Base-by-base conservation (phyloP, 2,888 invertebrate species). In the Stenolophus ochropezus region DNA sequence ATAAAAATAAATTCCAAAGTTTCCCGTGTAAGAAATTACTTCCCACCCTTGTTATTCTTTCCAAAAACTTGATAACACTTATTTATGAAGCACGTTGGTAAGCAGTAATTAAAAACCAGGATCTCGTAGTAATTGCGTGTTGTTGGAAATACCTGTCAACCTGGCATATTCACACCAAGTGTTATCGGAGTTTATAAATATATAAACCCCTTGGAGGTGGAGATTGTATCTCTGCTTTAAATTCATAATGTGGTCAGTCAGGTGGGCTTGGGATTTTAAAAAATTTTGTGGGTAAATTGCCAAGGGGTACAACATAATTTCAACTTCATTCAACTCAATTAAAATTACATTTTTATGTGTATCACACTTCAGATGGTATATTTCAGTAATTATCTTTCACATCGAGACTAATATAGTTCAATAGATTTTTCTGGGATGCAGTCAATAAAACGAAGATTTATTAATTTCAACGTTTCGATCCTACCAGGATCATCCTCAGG, bases 131-230 rank as follows among this genome's bases (percentile, higher is more conserved):
- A 69, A 33, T 69, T 18, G 65, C 65, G 27, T 69, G 33, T 11
- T 6, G 11, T 11, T 14, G 16, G 53, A 56, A 27, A 11, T 27
- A 75, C 11, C 25, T 74, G 49, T 53, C 51, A 75, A 16, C 25
- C 14, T 75, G 6, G 56, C 75, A 74, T 53, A 56, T 75, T 75
- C 27, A 33, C 75, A 53, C 56, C 53, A 53, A 1, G 53, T 25
- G 75, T 75, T 75, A 75, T 75, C 75, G 75, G 33, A 6, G 18
- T 8, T 75, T 53, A 56, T 75, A 75, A 75, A 75, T 75, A 75
- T 56, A 75, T 56, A 75, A 75, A 14, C 53, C 25, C 23, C 51
- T 5, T 11, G 33, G 65, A 6, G 33, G 4, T 27, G 18, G 18
- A 8, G 65, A 69, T 69, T 4, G 4, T 69, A 69, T 69, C 65